Conservation (phyloP, 1,140 invertebrate genomes). For the Drosophila suzukii region DNA sequence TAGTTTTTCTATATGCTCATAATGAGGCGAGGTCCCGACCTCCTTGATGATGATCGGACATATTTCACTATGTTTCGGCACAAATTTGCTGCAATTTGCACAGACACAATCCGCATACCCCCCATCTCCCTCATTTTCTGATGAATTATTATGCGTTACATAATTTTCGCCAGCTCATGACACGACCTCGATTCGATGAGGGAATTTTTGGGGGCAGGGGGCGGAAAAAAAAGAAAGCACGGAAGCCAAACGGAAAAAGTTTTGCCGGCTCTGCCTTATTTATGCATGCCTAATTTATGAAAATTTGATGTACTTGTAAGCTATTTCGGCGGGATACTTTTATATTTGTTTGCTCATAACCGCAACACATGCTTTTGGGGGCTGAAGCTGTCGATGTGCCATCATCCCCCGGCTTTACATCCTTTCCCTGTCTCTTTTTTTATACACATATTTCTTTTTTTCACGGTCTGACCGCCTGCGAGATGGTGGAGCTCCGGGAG, state of each 20-base stretch:
- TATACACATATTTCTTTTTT: conserved; percentile 7
- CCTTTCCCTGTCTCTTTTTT: conserved; percentile 4
- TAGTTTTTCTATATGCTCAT: conserved; percentile 28
- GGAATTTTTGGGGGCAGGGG: background rate
- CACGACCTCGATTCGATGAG: conserved; percentile 26
- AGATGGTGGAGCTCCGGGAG: conserved; percentile 10
- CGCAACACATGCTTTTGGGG: conserved; percentile 69
- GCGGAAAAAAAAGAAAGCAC: background rate
- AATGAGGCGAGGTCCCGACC: conserved; percentile 33
- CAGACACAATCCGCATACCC: conserved; percentile 20
- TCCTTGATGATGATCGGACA: conserved; percentile 70
- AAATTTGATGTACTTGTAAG: conserved; percentile 83
- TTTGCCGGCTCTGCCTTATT: conserved; percentile 63
- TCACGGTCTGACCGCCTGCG: conserved; percentile 54
- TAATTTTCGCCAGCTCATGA: conserved; percentile 81
- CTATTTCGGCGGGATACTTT: conserved; percentile 80
- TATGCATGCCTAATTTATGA: conserved; percentile 83
- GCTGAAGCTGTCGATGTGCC: conserved; percentile 40
- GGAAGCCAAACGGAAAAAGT: conserved; percentile 56
- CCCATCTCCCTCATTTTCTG: conserved; percentile 27
- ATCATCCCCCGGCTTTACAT: conserved; percentile 18
- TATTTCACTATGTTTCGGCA: conserved; percentile 68
- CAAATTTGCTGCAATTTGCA: conserved; percentile 78
- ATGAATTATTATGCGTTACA: conserved; percentile 81
- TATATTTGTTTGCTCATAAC: conserved; percentile 82